phyloP scores from a whole-genome alignment of 2,888 invertebrate species.

The Lasioglossum zephyrum region DNA sequence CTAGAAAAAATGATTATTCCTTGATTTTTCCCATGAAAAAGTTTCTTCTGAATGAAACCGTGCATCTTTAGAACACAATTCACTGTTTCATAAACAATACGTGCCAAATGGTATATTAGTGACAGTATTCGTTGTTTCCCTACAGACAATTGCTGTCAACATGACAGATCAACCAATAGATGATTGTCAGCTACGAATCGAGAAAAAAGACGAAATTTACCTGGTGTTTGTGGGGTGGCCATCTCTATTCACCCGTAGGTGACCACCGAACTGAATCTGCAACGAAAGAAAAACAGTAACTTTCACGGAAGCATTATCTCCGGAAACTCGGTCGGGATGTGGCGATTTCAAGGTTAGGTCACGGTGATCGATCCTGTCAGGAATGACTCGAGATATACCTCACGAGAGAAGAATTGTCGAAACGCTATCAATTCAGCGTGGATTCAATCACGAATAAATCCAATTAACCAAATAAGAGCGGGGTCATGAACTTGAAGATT shows the following conservation, averaged over 20 bases:
- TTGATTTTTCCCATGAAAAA: not conserved
- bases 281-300: constrained; percentile 38
- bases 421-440: constrained; percentile 63
- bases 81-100: not conserved
- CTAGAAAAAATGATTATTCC: constrained; percentile 59
- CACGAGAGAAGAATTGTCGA: constrained; percentile 52
- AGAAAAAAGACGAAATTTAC: constrained; percentile 55
- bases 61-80: not conserved
- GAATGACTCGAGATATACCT: constrained; percentile 59
- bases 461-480: constrained; percentile 65
- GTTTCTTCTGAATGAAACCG: constrained; percentile 14
- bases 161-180: constrained; percentile 46
- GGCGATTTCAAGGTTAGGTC: constrained; percentile 72
- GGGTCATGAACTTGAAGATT: constrained; percentile 70
- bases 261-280: constrained; percentile 61
- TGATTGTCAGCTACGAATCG: not conserved
- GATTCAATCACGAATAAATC: constrained; percentile 65
- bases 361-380: constrained; percentile 60
- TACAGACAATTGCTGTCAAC: constrained; percentile 50
- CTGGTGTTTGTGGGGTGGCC: constrained; percentile 75
- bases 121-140: not conserved
- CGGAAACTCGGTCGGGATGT: constrained; percentile 22
- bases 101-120: not conserved
- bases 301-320: constrained; percentile 27
- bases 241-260: constrained; percentile 66